These are phyloP conservation scores for Aspidiotus rigidus DNA, from an alignment of 2,888 invertebrate genomes.

Conservation along the genomic window DNA sequence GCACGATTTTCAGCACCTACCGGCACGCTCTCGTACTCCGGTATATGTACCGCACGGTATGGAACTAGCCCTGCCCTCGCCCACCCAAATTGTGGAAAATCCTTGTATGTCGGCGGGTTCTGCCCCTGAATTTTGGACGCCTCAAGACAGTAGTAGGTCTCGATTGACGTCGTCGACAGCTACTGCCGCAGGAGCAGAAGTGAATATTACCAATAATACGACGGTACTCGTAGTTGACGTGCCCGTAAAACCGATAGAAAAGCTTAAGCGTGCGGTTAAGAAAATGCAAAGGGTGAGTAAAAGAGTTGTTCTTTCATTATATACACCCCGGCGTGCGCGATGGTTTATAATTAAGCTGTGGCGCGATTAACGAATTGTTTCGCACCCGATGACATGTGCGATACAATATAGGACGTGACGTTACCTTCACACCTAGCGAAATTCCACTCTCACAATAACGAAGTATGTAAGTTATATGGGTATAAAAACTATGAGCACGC, in stretches of 20 bases:
- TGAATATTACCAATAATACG: constrained; percentile 30
- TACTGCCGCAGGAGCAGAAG: constrained; percentile 14
- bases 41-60: constrained; percentile 28
- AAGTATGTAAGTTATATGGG: too few relatives aligned
- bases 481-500: too few relatives aligned
- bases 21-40: constrained; percentile 29
- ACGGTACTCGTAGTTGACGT: constrained; percentile 34
- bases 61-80: constrained; percentile 26
- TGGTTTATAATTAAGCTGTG: too few relatives aligned
- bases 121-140: constrained; percentile 14
- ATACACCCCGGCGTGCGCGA: too few relatives aligned
- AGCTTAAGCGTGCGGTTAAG: constrained; percentile 35
- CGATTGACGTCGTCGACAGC: constrained; percentile 16
- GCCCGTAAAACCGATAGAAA: constrained; percentile 36
- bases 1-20: constrained; percentile 30
- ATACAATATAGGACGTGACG: too few relatives aligned
- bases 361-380: constrained; percentile 13
- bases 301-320: too few relatives aligned
- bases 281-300: constrained; percentile 36
- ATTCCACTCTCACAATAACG: too few relatives aligned
- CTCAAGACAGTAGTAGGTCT: constrained; percentile 19
- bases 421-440: too few relatives aligned
- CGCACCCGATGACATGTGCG: too few relatives aligned
- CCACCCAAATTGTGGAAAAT: constrained; percentile 13
- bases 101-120: constrained; percentile 1